A percentile compares a stretch with the other conserved stretches of the same genome.
Evolutionary conservation across 2,797 vertebrate genomes (phyloP).

Genomic region (Dermochelys coriacea): DNA sequence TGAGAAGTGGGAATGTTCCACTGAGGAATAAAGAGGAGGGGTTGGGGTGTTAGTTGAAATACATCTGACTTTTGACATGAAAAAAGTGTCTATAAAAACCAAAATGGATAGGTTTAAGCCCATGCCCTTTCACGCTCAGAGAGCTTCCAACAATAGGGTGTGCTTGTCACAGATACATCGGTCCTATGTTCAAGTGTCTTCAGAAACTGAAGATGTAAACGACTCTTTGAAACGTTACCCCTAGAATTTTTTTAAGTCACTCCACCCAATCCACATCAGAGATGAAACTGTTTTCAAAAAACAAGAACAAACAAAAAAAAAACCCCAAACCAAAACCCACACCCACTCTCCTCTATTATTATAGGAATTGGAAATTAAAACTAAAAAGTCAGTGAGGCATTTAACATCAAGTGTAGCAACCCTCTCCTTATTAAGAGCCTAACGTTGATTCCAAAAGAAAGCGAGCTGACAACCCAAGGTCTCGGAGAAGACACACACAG

Average conservation of each 20-base stretch:
- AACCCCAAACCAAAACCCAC: too few relatives aligned
- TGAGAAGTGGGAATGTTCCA: background rate
- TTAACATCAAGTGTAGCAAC: constrained; percentile 64
- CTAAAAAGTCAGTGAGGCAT: constrained; percentile 52
- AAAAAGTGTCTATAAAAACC: background rate
- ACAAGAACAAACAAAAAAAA: background rate
- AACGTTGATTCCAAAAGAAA: constrained; percentile 62
- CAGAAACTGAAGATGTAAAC: constrained; percentile 87
- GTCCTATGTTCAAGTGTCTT: constrained; percentile 89
- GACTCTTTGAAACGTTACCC: constrained; percentile 79
- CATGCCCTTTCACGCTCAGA: background rate
- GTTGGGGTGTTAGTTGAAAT: background rate
- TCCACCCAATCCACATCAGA: constrained; percentile 3
- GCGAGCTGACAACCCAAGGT: constrained; percentile 64
- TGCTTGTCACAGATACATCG: constrained; percentile 86
- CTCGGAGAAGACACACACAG: constrained; percentile 54
- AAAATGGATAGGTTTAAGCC: background rate
- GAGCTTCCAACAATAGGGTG: constrained; percentile 67
- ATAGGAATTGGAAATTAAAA: constrained; percentile 5
- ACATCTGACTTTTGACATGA: background rate
- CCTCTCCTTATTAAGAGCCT: constrained; percentile 57
- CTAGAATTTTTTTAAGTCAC: constrained; percentile 31
- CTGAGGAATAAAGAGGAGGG: background rate
- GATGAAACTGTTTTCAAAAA: constrained; percentile 54
- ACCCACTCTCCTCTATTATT: background rate